A percentile compares a stretch with the other conserved stretches of the same genome.
Evolutionary conservation across 2,113 vertebrate species (phyloP).

Genomic region (Caranx melampygus): DNA sequence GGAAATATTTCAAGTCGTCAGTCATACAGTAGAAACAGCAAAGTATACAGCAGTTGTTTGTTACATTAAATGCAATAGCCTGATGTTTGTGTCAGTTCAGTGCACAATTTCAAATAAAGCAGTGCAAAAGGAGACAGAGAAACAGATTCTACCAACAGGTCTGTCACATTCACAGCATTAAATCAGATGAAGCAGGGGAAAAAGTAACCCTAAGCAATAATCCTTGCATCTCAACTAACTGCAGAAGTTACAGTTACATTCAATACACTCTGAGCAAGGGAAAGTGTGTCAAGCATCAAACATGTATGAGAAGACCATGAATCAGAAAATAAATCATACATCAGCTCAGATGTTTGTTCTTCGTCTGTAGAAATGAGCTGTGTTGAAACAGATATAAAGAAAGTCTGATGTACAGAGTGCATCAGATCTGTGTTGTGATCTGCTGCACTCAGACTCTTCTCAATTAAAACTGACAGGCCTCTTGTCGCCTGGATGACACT

Average conservation of each 20-base stretch:
- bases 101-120: constrained; percentile 19
- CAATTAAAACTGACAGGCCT: constrained; percentile 45
- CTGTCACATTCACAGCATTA: constrained; percentile 52
- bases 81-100: constrained; percentile 35
- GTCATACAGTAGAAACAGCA: constrained; percentile 18
- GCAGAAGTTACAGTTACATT: constrained; percentile 35
- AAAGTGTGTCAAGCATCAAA: constrained; percentile 58
- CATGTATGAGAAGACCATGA: constrained; percentile 28
- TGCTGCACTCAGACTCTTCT: constrained; percentile 8
- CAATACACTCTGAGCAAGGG: constrained; percentile 19
- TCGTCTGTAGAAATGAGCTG: not conserved
- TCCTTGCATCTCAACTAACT: constrained; percentile 53
- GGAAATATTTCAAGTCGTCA: constrained; percentile 35
- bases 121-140: constrained; percentile 34
- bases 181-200: constrained; percentile 23
- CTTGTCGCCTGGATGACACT: constrained; percentile 8
- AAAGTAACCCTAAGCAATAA: constrained; percentile 41
- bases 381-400: constrained; percentile 26
- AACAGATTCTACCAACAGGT: constrained; percentile 31
- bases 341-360: constrained; percentile 27
- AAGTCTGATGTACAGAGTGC: not conserved
- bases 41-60: constrained; percentile 18
- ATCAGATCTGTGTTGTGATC: constrained; percentile 25
- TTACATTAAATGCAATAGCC: constrained; percentile 37
- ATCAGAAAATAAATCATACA: constrained; percentile 58